A percentile compares a stretch with the other conserved stretches of the same genome.
Evolutionary conservation across 2,797 vertebrate genomes (phyloP).

Genomic region (Huso huso): DNA sequence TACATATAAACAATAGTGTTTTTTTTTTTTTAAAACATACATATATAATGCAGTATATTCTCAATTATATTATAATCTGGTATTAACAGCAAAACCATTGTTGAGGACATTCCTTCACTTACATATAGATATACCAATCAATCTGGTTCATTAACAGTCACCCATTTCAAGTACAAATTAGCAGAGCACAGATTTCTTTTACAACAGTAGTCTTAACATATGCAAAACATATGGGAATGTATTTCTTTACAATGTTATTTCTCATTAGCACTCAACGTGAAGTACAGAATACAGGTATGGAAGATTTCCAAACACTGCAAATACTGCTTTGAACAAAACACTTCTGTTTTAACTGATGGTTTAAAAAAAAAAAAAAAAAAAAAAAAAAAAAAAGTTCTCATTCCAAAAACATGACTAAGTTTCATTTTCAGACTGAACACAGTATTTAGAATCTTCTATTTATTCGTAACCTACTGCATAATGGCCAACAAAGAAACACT

Average conservation of each 20-base stretch:
- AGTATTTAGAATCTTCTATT: too few species aligned
- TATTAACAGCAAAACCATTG: conserved; percentile 7
- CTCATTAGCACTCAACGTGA: too few species aligned
- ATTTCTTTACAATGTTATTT: too few species aligned
- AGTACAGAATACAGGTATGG: too few species aligned
- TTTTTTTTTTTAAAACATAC: neutral
- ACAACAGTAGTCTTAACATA: neutral
- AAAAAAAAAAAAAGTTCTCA: neutral
- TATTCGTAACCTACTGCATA: neutral
- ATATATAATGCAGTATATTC: conserved; percentile 5
- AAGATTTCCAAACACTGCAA: neutral
- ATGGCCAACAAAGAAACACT: conserved; percentile 21
- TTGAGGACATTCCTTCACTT: conserved; percentile 14
- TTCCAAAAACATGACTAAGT: conserved; percentile 10
- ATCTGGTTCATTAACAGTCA: conserved; percentile 7
- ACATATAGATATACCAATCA: conserved; percentile 8
- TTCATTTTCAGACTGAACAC: conserved; percentile 13
- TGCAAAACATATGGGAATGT: too few species aligned
- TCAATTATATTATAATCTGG: conserved; percentile 6
- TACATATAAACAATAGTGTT: conserved; percentile 24
- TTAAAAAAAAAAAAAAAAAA: too few species aligned
- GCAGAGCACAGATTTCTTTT: conserved; percentile 6
- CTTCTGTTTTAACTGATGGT: neutral
- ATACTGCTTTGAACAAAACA: conserved; percentile 16
- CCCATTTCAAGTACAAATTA: neutral